phyloP scores from a whole-genome alignment of 2,113 vertebrate species.

The Calonectris borealis region DNA sequence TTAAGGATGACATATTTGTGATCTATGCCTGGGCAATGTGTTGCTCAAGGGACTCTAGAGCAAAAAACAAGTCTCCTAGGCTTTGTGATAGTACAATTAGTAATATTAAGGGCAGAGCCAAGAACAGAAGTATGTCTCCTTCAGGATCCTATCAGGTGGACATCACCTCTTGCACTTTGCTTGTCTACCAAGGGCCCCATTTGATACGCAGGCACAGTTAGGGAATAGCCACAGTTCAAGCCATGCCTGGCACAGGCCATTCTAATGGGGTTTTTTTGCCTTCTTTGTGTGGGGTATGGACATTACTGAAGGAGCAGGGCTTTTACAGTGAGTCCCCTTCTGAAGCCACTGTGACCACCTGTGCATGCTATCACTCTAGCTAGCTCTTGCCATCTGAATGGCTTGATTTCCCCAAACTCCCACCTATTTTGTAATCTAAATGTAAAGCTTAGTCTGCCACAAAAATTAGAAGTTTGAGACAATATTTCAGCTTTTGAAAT shows the following conservation, averaged over 20 bases:
- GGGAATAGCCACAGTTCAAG: neutral
- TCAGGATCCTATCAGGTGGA: neutral
- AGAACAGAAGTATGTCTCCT: neutral
- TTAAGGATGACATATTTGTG: neutral
- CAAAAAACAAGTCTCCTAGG: fast-evolving
- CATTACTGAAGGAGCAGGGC: neutral
- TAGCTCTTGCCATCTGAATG: neutral
- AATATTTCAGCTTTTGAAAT: neutral
- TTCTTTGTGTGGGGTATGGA: neutral
- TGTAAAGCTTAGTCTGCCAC: neutral
- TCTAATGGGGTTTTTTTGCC: neutral
- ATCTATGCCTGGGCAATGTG: neutral
- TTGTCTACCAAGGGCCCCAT: neutral
- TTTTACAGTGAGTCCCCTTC: neutral
- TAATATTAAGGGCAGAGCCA: neutral
- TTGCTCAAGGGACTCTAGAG: neutral
- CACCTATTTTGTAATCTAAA: neutral
- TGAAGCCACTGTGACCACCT: neutral
- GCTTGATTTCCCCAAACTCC: neutral
- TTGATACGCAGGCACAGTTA: neutral
- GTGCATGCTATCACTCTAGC: neutral
- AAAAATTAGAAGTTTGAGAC: neutral
- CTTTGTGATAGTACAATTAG: neutral
- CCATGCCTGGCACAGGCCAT: neutral
- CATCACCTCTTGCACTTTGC: neutral